phyloP scores from a whole-genome alignment of 2,113 vertebrate species.

The Pycnonotus jocosus region DNA sequence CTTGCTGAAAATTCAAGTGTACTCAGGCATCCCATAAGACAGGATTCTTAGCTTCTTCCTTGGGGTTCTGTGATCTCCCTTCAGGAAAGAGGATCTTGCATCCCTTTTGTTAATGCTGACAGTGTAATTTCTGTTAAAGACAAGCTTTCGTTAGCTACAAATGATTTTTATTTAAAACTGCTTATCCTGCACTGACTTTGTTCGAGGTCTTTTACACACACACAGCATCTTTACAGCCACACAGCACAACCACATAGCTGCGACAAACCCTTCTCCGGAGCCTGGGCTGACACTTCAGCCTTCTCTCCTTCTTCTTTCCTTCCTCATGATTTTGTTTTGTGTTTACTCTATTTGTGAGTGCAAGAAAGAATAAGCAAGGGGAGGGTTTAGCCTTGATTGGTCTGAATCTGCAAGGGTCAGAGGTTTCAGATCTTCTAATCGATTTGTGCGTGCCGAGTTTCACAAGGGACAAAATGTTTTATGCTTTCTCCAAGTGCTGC shows the following conservation, averaged over 20 bases:
- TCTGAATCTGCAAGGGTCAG: not conserved
- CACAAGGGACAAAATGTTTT: not conserved
- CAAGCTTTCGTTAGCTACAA: not conserved
- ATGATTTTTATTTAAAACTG: not conserved
- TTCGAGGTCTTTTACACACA: not conserved
- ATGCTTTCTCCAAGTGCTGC: not conserved
- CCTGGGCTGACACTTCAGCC: not conserved
- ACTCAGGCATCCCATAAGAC: no score
- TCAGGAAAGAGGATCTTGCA: not conserved
- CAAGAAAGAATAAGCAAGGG: not conserved
- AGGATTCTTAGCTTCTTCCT: not conserved
- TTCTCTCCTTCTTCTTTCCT: not conserved
- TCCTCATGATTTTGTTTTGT: not conserved
- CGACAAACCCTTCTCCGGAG: not conserved
- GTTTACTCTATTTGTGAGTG: not conserved
- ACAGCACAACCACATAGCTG: not conserved
- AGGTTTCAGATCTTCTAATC: not conserved
- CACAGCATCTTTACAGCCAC: not conserved
- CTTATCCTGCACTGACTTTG: not conserved
- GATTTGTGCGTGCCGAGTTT: conserved; percentile 11
- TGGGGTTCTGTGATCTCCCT: not conserved
- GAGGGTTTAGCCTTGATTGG: not conserved
- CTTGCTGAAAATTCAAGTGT: not conserved
- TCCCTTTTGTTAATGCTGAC: not conserved
- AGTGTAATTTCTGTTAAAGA: not conserved